phyloP scores from a whole-genome alignment of 1,140 invertebrate genomes.

The Nylanderia fulva region DNA sequence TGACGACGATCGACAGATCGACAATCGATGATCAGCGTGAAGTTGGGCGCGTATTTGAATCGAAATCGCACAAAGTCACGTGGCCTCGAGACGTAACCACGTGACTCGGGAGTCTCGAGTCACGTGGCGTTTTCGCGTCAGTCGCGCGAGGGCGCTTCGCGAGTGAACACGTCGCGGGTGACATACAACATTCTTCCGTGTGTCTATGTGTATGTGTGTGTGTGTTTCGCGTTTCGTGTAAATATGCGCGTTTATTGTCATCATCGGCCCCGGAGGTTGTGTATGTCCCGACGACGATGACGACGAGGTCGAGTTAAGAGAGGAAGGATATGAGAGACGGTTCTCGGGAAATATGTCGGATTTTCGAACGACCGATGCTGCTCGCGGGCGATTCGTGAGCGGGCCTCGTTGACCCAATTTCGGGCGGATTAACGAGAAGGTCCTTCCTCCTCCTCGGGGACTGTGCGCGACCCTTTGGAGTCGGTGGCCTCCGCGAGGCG shows the following conservation, averaged over 20 bases:
- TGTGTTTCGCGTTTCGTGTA: no score
- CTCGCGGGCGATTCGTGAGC: slow-evolving; percentile 37
- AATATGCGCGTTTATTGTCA: slow-evolving; percentile 70
- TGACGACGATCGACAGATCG: no score
- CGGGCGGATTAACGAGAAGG: slow-evolving; percentile 40
- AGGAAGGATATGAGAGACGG: slow-evolving; percentile 7
- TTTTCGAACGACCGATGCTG: background rate
- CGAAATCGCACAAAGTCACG: slow-evolving; percentile 60
- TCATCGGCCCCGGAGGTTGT: slow-evolving; percentile 44
- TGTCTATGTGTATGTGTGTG: no score
- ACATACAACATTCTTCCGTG: slow-evolving; percentile 27
- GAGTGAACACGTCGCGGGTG: slow-evolving; percentile 52
- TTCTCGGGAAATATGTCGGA: no score
- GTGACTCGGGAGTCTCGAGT: slow-evolving; percentile 66
- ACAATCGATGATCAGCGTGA: slow-evolving; percentile 36
- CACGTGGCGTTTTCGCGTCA: slow-evolving; percentile 69
- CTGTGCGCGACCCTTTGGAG: slow-evolving; percentile 63
- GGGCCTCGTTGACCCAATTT: slow-evolving; percentile 69
- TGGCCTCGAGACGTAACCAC: slow-evolving; percentile 70
- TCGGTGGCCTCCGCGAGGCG: slow-evolving; percentile 61
- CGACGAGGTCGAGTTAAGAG: slow-evolving; percentile 9
- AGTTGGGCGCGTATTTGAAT: slow-evolving; percentile 33
- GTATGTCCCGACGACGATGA: background rate
- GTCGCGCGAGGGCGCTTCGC: slow-evolving; percentile 50
- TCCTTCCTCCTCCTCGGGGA: slow-evolving; percentile 37